These are phyloP conservation scores for Phorcus lineatus DNA, from an alignment of 2,888 invertebrate genomes.

Conservation along the genomic window DNA sequence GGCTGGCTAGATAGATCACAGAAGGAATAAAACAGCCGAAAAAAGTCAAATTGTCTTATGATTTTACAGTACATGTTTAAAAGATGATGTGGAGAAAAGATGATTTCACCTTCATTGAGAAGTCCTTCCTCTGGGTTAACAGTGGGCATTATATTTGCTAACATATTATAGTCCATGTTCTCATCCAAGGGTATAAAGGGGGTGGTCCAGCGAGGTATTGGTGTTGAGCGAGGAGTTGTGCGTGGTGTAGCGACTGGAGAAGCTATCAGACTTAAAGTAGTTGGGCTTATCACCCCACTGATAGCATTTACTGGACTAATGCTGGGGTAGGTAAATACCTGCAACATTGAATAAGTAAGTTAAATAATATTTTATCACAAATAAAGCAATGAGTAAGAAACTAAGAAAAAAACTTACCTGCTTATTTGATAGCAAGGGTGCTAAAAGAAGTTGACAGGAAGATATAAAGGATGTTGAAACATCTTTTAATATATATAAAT, in stretches of 20 bases:
- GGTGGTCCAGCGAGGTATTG: slow-evolving; percentile 86
- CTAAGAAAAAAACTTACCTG: too few species aligned
- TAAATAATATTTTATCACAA: too few species aligned
- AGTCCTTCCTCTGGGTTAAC: slow-evolving; percentile 79
- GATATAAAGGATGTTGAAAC: too few species aligned
- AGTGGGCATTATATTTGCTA: slow-evolving; percentile 83
- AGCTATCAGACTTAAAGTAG: slow-evolving; percentile 88
- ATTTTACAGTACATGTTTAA: not conserved
- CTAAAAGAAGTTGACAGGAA: too few species aligned
- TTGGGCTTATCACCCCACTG: slow-evolving; percentile 89
- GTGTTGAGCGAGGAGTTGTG: slow-evolving; percentile 81
- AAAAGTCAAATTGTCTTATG: not conserved
- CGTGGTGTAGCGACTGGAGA: slow-evolving; percentile 85
- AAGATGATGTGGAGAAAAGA: not conserved
- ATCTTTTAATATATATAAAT: too few species aligned
- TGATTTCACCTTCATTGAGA: slow-evolving; percentile 79
- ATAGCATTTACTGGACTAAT: slow-evolving; percentile 89
- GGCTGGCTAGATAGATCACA: too few species aligned
- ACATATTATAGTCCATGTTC: slow-evolving; percentile 86
- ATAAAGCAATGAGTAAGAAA: too few species aligned
- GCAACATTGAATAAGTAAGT: slow-evolving; percentile 61
- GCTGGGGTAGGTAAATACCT: slow-evolving; percentile 95
- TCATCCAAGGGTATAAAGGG: slow-evolving; percentile 93
- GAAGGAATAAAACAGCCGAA: too few species aligned
- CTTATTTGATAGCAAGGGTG: too few species aligned